Conservation (phyloP, 2,797 vertebrate genomes). For the Sternotherus odoratus region DNA sequence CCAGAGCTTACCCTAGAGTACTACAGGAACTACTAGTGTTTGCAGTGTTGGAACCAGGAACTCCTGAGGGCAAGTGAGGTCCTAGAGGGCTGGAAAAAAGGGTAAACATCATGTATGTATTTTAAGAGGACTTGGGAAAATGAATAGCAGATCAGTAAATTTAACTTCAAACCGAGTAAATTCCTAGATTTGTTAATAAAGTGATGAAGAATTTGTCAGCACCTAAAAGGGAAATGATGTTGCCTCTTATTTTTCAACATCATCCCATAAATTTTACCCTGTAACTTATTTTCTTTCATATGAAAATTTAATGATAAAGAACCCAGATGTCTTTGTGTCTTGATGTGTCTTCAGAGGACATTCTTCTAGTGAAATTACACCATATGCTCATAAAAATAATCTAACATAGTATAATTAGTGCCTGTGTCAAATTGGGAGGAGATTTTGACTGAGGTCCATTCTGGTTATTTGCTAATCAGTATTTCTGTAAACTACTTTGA, state of each 20-base stretch:
- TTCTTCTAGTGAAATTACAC: too few relatives aligned
- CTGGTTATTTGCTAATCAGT: not conserved
- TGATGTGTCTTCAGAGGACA: too few relatives aligned
- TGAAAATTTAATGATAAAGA: not conserved
- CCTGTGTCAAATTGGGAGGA: not conserved
- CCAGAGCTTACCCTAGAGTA: too few relatives aligned
- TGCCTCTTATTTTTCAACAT: not conserved
- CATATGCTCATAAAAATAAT: too few relatives aligned
- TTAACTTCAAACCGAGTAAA: not conserved
- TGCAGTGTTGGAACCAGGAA: too few relatives aligned
- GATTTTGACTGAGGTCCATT: not conserved
- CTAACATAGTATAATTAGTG: not conserved
- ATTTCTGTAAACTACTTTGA: conserved; percentile 4
- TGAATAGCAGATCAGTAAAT: not conserved
- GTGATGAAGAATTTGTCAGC: not conserved
- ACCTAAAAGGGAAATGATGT: not conserved
- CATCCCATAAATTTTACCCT: not conserved
- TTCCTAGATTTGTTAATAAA: not conserved
- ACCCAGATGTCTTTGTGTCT: not conserved
- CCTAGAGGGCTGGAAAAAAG: too few relatives aligned
- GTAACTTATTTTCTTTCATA: accelerated
- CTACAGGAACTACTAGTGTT: too few relatives aligned
- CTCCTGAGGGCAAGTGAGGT: too few relatives aligned
- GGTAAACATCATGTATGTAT: not conserved
- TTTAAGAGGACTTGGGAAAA: not conserved